Percentiles rank a stretch among this genome's conserved stretches.
Conservation (phyloP, 2,113 vertebrate species). For the Phyllopteryx taeniolatus region DNA sequence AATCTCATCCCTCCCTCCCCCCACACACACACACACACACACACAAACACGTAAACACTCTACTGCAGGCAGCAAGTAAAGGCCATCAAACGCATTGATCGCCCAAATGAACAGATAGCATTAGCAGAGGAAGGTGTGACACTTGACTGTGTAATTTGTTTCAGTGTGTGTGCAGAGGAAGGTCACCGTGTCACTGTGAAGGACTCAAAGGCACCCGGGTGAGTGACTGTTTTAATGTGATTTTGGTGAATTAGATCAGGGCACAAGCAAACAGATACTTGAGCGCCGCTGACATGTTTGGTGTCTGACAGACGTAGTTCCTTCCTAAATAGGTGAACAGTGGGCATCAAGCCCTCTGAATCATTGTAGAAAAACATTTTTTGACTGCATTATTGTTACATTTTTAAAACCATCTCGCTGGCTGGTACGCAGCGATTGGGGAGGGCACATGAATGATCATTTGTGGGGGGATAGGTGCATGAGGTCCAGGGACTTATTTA, state of each 20-base stretch:
- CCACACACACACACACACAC: not conserved
- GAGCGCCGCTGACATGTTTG: too few relatives aligned
- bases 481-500: too few relatives aligned
- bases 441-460: too few relatives aligned
- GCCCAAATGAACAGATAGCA: not conserved
- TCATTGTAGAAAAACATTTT: too few relatives aligned
- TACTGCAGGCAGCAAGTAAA: not conserved
- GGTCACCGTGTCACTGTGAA: constrained; percentile 47
- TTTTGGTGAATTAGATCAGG: not conserved
- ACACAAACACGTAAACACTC: not conserved
- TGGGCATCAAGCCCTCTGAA: too few relatives aligned
- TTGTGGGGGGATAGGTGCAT: too few relatives aligned
- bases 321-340: too few relatives aligned
- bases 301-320: too few relatives aligned
- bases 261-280: too few relatives aligned
- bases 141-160: constrained; percentile 13
- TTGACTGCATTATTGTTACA: too few relatives aligned
- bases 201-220: constrained; percentile 64
- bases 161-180: constrained; percentile 58
- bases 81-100: not conserved
- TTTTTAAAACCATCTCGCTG: too few relatives aligned
- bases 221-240: constrained; percentile 10
- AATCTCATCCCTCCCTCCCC: not conserved
- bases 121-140: not conserved
- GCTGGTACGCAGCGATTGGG: too few relatives aligned